Percentiles rank a stretch among this genome's conserved stretches.
phyloP scores from a whole-genome alignment of 2,888 invertebrate genomes.

The Netelia inedita region DNA sequence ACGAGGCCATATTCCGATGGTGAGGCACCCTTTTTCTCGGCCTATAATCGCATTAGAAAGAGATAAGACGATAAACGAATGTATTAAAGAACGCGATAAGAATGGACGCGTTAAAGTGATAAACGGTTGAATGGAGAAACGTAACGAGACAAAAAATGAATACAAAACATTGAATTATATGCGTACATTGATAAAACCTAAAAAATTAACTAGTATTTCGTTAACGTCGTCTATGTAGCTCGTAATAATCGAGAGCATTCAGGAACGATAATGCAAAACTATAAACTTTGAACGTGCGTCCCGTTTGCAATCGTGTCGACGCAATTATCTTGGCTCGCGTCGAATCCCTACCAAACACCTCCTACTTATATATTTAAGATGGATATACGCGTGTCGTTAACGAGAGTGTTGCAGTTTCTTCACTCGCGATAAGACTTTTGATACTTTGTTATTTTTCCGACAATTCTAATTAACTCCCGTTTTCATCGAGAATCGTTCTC shows the following conservation, averaged over 20 bases:
- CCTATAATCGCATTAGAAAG: conserved; percentile 85
- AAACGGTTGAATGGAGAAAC: conserved; percentile 26
- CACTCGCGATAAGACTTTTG: conserved; percentile 6
- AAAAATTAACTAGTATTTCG: no score
- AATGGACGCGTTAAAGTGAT: conserved; percentile 12
- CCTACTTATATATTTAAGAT: neutral
- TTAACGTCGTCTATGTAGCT: conserved; percentile 33
- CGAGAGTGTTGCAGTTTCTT: neutral
- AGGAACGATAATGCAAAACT: conserved; percentile 43
- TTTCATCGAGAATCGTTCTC: neutral
- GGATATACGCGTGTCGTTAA: conserved; percentile 11
- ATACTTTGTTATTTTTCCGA: conserved; percentile 31
- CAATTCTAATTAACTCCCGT: conserved; percentile 14
- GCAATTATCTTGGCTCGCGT: conserved; percentile 41
- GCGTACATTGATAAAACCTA: neutral
- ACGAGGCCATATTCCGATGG: conserved; percentile 95
- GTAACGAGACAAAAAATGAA: conserved; percentile 11
- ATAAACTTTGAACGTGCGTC: conserved; percentile 64
- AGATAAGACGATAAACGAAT: conserved; percentile 19
- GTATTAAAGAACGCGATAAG: conserved; percentile 51
- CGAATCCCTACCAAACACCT: conserved; percentile 10
- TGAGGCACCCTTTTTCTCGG: conserved; percentile 92
- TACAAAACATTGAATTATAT: neutral
- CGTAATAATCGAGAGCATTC: conserved; percentile 50
- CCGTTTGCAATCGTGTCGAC: conserved; percentile 45